phyloP scores from a whole-genome alignment of 2,888 invertebrate genomes.

The Coelinius sp. region DNA sequence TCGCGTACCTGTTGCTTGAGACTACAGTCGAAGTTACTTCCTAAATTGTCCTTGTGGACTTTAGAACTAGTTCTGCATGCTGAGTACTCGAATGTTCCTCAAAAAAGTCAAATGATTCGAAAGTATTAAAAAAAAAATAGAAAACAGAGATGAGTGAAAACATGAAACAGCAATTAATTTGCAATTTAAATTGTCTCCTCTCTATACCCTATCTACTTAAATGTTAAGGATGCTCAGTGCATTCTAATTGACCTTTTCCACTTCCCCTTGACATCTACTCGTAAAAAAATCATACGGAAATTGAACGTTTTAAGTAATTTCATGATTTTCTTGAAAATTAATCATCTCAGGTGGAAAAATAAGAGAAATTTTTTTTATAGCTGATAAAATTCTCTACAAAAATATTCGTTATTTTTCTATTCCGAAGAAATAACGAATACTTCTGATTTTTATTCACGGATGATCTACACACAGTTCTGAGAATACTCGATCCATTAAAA shows the following conservation, averaged over 20 bases:
- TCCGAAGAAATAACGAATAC: too few species aligned
- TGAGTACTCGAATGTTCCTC: background rate
- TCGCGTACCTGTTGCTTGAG: background rate
- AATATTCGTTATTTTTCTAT: too few species aligned
- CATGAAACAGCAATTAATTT: conserved; percentile 6
- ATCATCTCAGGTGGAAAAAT: too few species aligned
- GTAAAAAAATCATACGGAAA: background rate
- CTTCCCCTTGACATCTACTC: background rate
- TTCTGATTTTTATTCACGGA: too few species aligned
- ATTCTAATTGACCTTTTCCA: conserved; percentile 2
- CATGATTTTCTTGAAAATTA: too few species aligned
- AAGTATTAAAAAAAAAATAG: conserved; percentile 7
- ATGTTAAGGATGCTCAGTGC: background rate
- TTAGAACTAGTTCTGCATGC: background rate
- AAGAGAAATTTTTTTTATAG: too few species aligned
- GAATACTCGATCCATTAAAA: too few species aligned
- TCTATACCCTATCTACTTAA: background rate
- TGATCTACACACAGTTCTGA: too few species aligned
- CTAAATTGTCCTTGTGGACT: background rate
- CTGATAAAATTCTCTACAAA: too few species aligned
- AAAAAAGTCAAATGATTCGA: background rate
- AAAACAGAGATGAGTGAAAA: background rate
- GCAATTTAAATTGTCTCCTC: background rate
- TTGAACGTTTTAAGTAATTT: too few species aligned
- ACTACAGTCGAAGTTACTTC: background rate